These are phyloP conservation scores for Balaenoptera acutorostrata DNA, from an alignment of 2,113 vertebrate genomes.

Conservation along the genomic window DNA sequence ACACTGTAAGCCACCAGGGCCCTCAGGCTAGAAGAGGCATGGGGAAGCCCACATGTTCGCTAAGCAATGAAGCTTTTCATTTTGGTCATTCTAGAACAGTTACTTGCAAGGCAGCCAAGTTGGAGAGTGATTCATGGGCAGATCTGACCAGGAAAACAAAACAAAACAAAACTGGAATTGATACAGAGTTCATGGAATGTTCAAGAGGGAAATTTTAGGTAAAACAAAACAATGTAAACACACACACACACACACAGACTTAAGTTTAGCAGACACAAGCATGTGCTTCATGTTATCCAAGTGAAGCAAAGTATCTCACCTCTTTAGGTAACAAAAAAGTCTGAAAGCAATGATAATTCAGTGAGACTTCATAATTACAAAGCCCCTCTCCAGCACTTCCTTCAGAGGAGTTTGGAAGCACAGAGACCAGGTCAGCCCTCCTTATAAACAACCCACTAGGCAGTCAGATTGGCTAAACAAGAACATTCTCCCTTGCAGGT, in stretches of 20 bases:
- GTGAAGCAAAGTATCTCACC: not conserved
- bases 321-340: not conserved
- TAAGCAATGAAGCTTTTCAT: not conserved
- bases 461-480: not conserved
- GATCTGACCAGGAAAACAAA: not conserved
- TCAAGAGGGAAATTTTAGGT: not conserved
- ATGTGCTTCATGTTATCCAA: not conserved
- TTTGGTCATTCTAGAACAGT: not conserved
- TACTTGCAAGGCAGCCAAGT: not conserved
- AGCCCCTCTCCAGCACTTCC: rapidly evolving
- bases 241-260: not conserved
- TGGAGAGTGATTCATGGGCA: not conserved
- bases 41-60: not conserved
- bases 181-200: not conserved
- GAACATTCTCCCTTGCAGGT: not conserved
- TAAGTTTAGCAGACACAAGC: not conserved
- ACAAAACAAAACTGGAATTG: not conserved
- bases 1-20: not conserved
- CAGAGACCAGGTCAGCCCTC: not conserved
- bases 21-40: not conserved
- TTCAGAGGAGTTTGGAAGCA: not conserved
- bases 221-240: not conserved
- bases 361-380: not conserved
- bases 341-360: not conserved
- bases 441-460: not conserved